Evolutionary conservation across 53 echinoderm and acorn worm genomes (phyloP), one percentile per base, ranked within the genome.

Genomic region (Temnopleurus reevesii): DNA sequence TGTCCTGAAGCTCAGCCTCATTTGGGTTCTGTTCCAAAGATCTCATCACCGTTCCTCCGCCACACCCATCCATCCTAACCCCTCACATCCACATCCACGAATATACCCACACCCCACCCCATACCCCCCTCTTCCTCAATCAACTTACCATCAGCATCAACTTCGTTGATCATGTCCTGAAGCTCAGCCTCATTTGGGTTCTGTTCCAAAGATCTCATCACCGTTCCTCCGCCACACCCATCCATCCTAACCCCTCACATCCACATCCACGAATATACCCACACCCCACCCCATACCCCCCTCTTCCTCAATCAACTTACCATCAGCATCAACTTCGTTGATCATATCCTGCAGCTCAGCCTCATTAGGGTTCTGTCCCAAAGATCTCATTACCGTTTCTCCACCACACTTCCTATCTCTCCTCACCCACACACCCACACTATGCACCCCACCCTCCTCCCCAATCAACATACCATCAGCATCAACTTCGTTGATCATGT

Each of bases 311-410:
- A 17, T 19, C 55, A 19, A 21, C 28, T 64, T 27, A 8, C 64
- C 64, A 4, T 25, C 30, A 3, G 4, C 94, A 4, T 55, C 6
- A 4, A 29, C 61, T 61, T 12, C 47, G 9, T 47, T 95, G 89
- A 97, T 97, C 95, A 97, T 95, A 85, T 95, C 95, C 80, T 97
- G 95, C 45, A 97, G 93, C 90, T 97, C 97, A 66, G 97, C 97
- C 91, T 97, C 97, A 29, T 95, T 95, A 21, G 97, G 97, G 77
- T 97, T 97, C 60, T 97, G 97, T 65, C 97, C 97, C 26, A 97
- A 86, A 31, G 95, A 95, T 80, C 95, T 93, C 49, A 49, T 49
- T 12, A 49, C 15, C 49, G 0, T 49, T 15, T 1, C 49, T 12
- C 9, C 49, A 49, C 9, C 9, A 49, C 49, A 1, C 15, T 49